Evolutionary conservation across 1,140 invertebrate genomes (phyloP).

Genomic region (Drosophila miranda): DNA sequence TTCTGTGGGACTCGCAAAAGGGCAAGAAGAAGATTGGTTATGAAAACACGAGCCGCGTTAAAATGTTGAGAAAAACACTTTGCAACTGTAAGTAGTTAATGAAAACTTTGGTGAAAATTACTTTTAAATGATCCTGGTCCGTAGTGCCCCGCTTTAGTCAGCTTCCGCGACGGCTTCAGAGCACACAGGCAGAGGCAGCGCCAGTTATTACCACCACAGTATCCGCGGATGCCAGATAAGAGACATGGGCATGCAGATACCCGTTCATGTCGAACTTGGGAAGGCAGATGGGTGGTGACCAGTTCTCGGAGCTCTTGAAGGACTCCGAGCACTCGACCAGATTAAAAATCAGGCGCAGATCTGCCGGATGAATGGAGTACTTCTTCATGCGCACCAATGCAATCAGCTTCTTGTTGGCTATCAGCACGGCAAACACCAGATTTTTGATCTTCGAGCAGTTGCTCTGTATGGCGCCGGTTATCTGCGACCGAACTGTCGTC

Average conservation of each 20-base stretch:
- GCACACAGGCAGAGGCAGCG: slow-evolving; percentile 44
- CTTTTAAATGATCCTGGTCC: neutral
- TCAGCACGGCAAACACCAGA: slow-evolving; percentile 96
- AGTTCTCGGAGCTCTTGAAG: slow-evolving; percentile 97
- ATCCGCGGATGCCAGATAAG: slow-evolving; percentile 86
- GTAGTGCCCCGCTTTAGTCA: slow-evolving; percentile 59
- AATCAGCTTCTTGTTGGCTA: slow-evolving; percentile 95
- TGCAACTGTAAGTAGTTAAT: slow-evolving; percentile 55
- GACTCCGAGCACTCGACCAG: slow-evolving; percentile 96
- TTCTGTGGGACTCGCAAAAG: slow-evolving; percentile 10
- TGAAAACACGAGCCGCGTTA: slow-evolving; percentile 54
- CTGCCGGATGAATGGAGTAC: slow-evolving; percentile 95
- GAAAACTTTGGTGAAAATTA: slow-evolving; percentile 6
- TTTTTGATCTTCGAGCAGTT: slow-evolving; percentile 95
- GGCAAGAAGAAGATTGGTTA: slow-evolving; percentile 42
- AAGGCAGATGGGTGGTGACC: slow-evolving; percentile 97
- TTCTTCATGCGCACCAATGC: slow-evolving; percentile 97
- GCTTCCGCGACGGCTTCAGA: slow-evolving; percentile 49
- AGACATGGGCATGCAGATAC: slow-evolving; percentile 96
- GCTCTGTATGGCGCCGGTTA: slow-evolving; percentile 93
- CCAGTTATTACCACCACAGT: neutral
- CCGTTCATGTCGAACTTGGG: slow-evolving; percentile 96
- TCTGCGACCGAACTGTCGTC: slow-evolving; percentile 90
- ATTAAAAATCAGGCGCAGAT: slow-evolving; percentile 95
- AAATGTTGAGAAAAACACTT: slow-evolving; percentile 68